Evolutionary conservation across 2,797 vertebrate genomes (phyloP), one percentile per base, ranked within the genome.

Genomic region (Sebastes alutus): DNA sequence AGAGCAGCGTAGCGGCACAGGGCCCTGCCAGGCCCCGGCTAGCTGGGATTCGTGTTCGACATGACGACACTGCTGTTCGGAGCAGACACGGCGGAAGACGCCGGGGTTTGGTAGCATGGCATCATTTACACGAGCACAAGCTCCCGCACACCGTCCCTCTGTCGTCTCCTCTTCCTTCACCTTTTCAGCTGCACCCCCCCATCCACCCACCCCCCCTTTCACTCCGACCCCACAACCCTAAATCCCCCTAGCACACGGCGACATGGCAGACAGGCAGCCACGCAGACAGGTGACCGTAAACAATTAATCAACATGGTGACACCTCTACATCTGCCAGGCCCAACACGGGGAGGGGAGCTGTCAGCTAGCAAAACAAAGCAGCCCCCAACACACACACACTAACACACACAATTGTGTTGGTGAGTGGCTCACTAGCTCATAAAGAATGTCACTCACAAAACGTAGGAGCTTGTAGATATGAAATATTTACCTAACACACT

Each of bases 221-320:
- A 81, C 83, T 81, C 54, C 90, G 88, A 93, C 92, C 93, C 86
- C 71, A 46, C 88, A 88, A 91, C 88, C 88, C 90, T 82, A 88
- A 94, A 93, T 94, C 94, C 93, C 95, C 89, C 79, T 70, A 94
- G 94, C 88, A 81, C 94, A 85, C 80, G 66, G 92, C 92, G 88
- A 95, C 94, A 94, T 87, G 93, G 94, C 94, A 95, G 94, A 94
- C 94, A 93, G 93, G 91, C 92, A 89, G 90, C 87, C 82, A 91
- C 86, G 92, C 93, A 95, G 96, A 97, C 96, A 96, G 96, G 95
- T 96, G 96, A 96, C 95, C 93, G 92, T 95, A 95, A 95, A 96
- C 94, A 94, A 96, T 96, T 96, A 96, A 97, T 96, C 96, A 96
- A 96, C 95, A 94, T 96, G 91, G 93, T 96, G 97, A 97, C 96